Percentiles rank a stretch among this genome's conserved stretches.
Evolutionary conservation across 35 echinoderm and acorn worm genomes (phyloP).

Genomic region (Nesometra sesokonis): DNA sequence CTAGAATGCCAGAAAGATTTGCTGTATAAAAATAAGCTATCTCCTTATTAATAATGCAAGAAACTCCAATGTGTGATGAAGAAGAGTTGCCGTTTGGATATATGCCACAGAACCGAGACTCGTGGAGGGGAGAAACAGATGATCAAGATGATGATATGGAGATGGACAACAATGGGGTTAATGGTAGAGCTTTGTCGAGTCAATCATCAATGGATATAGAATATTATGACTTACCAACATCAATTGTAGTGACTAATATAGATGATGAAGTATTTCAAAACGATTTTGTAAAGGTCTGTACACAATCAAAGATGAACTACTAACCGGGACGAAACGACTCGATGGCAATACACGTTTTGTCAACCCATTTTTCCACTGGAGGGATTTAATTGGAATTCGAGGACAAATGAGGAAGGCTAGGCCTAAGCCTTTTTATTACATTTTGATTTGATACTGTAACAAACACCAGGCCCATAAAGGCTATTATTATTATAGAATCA

Average conservation of each 20-base stretch:
- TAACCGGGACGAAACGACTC: neutral
- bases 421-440: neutral
- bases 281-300: conserved; percentile 40
- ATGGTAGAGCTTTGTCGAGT: neutral
- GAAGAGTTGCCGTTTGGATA: neutral
- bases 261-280: conserved; percentile 42
- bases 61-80: neutral
- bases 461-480: too few relatives aligned
- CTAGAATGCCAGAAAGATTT: too few relatives aligned
- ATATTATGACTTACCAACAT: conserved; percentile 50
- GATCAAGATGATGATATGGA: neutral
- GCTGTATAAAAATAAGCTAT: too few relatives aligned
- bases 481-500: too few relatives aligned
- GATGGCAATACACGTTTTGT: neutral
- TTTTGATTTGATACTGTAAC: too few relatives aligned
- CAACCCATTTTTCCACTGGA: neutral
- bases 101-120: neutral
- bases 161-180: neutral
- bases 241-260: conserved; percentile 73
- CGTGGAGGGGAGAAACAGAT: neutral
- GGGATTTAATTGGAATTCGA: neutral
- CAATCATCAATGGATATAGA: conserved; percentile 5
- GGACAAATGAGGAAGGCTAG: neutral
- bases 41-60: too few relatives aligned
- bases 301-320: neutral